Evolutionary conservation across 2,888 invertebrate genomes (phyloP).

Genomic region (Parasteatoda lunata): DNA sequence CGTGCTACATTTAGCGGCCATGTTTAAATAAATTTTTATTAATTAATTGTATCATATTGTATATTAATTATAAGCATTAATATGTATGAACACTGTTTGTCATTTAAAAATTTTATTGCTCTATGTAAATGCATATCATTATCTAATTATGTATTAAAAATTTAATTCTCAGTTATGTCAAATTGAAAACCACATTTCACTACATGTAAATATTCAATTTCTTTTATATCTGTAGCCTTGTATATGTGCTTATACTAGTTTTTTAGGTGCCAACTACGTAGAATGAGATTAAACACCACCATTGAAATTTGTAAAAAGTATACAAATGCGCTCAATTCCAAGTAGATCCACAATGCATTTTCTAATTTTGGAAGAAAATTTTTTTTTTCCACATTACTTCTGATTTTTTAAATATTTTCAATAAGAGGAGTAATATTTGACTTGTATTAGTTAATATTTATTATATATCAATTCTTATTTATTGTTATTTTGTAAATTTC

Average conservation of each 20-base stretch:
- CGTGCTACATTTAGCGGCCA: background rate
- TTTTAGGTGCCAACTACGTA: conserved; percentile 62
- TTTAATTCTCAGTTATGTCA: no score
- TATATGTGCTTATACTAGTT: conserved; percentile 28
- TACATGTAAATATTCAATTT: background rate
- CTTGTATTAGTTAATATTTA: background rate
- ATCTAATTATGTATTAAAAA: no score
- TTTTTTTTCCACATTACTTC: background rate
- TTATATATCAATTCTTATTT: no score
- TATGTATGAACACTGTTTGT: no score
- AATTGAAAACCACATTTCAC: background rate
- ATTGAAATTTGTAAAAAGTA: conserved; percentile 36
- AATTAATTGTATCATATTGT: no score
- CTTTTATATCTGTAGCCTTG: background rate
- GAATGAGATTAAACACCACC: conserved; percentile 49
- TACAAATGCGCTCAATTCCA: conserved; percentile 56
- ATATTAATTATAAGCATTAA: no score
- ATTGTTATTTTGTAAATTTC: no score
- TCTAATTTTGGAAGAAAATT: background rate
- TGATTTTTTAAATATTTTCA: background rate
- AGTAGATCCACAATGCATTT: conserved; percentile 51
- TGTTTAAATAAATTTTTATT: no score
- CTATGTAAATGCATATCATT: no score
- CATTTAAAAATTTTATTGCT: no score
- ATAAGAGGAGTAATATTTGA: background rate